These are phyloP conservation scores for Notolepis coatsorum DNA, from an alignment of 2,797 vertebrate genomes.

Conservation along the genomic window DNA sequence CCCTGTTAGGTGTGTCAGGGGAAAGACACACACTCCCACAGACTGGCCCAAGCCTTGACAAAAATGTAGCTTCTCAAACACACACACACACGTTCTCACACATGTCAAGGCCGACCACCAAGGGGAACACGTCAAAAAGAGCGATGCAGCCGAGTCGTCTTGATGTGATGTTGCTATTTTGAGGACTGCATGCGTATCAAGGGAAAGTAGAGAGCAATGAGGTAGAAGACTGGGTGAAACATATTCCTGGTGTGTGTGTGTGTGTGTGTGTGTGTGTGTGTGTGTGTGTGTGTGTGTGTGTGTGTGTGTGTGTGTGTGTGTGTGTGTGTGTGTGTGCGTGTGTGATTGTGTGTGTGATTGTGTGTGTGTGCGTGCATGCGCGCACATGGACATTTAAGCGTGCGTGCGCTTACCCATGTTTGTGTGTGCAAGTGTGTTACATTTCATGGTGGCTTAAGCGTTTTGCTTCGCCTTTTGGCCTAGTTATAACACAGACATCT, in stretches of 20 bases:
- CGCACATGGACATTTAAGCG: background rate
- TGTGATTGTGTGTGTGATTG: background rate
- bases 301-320: background rate
- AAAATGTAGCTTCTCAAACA: constrained; percentile 24
- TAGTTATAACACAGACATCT: too few species aligned
- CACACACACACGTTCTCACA: constrained; percentile 23
- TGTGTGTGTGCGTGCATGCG: background rate
- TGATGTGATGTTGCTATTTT: constrained; percentile 43
- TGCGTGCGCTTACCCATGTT: too few species aligned
- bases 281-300: background rate
- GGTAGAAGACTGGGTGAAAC: constrained; percentile 20
- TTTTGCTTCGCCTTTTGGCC: too few species aligned
- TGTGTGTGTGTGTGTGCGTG: background rate
- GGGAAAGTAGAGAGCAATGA: constrained; percentile 26
- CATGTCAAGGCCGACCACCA: constrained; percentile 29
- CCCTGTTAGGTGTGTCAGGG: constrained; percentile 62
- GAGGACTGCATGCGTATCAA: constrained; percentile 23
- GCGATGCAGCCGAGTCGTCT: constrained; percentile 31
- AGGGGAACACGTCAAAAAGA: constrained; percentile 58
- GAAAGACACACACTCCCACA: constrained; percentile 29
- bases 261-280: background rate
- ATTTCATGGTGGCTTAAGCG: too few species aligned
- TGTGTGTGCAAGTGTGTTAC: too few species aligned
- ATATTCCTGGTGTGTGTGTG: background rate
- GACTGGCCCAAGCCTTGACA: constrained; percentile 44